phyloP scores from a whole-genome alignment of 2,888 invertebrate genomes.

The Diaprepes abbreviatus region DNA sequence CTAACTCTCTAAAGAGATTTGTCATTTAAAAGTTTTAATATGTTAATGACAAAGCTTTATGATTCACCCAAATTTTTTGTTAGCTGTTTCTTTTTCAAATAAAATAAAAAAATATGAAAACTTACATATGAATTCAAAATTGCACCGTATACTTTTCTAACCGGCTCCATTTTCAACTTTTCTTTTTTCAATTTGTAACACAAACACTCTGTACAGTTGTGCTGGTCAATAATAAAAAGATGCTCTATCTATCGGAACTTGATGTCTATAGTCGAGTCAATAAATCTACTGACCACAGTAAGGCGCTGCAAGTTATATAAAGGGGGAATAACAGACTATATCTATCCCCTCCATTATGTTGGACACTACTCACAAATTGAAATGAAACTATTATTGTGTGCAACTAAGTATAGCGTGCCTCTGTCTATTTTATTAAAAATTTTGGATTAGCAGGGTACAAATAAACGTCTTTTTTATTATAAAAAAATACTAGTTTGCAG shows the following conservation, averaged over 20 bases:
- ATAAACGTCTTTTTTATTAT: no score
- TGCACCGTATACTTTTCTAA: slow-evolving; percentile 7
- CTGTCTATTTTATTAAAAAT: no score
- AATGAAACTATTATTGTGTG: neutral
- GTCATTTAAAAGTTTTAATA: no score
- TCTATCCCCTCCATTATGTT: slow-evolving; percentile 6
- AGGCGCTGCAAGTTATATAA: slow-evolving; percentile 30
- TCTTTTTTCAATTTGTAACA: neutral
- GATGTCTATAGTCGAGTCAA: slow-evolving; percentile 2
- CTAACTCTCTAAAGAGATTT: no score
- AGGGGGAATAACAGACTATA: neutral
- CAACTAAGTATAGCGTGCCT: no score
- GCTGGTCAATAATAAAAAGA: neutral
- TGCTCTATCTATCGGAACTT: slow-evolving; percentile 6
- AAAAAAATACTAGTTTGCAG: no score
- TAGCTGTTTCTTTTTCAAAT: no score
- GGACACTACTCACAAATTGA: slow-evolving; percentile 3
- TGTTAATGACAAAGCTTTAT: no score
- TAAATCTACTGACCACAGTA: slow-evolving; percentile 24
- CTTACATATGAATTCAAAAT: slow-evolving; percentile 11
- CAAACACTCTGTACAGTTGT: neutral
- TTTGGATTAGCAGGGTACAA: no score
- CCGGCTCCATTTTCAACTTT: slow-evolving; percentile 4
- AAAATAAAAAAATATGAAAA: neutral
- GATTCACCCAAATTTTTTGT: no score